These are phyloP conservation scores for Seira sanloemensis DNA, from an alignment of 2,888 invertebrate genomes.

Conservation along the genomic window DNA sequence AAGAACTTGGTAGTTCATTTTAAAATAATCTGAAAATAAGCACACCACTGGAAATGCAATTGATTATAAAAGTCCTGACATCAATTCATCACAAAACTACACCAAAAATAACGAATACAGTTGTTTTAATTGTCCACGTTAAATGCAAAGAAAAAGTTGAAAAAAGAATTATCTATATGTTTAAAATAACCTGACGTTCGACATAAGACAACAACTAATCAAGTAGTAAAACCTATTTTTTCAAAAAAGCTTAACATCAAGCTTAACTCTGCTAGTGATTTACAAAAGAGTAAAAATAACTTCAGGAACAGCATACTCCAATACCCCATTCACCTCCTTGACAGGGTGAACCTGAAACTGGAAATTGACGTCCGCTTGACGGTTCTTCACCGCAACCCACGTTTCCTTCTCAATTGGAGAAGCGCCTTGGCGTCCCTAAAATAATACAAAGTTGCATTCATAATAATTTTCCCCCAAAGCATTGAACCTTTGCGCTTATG, in stretches of 20 bases:
- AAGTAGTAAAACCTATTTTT: not conserved
- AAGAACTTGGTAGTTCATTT: too few species aligned
- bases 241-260: not conserved
- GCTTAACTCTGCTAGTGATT: not conserved
- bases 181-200: not conserved
- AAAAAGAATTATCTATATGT: not conserved
- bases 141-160: not conserved
- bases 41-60: too few species aligned
- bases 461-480: not conserved
- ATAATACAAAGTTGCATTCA: not conserved
- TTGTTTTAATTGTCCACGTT: too few species aligned
- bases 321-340: constrained; percentile 65
- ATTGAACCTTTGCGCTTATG: too few species aligned
- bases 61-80: too few species aligned
- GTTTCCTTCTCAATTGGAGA: constrained; percentile 64
- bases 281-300: constrained; percentile 67
- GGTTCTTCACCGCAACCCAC: constrained; percentile 67
- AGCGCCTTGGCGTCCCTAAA: constrained; percentile 66
- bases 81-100: too few species aligned
- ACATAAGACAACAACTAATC: not conserved
- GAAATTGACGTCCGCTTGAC: constrained; percentile 68
- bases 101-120: too few species aligned
- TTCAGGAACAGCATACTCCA: constrained; percentile 70
- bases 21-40: too few species aligned
- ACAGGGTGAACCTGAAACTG: constrained; percentile 69